Evolutionary conservation across 2,797 vertebrate genomes (phyloP).

Genomic region (Erithacus rubecula): DNA sequence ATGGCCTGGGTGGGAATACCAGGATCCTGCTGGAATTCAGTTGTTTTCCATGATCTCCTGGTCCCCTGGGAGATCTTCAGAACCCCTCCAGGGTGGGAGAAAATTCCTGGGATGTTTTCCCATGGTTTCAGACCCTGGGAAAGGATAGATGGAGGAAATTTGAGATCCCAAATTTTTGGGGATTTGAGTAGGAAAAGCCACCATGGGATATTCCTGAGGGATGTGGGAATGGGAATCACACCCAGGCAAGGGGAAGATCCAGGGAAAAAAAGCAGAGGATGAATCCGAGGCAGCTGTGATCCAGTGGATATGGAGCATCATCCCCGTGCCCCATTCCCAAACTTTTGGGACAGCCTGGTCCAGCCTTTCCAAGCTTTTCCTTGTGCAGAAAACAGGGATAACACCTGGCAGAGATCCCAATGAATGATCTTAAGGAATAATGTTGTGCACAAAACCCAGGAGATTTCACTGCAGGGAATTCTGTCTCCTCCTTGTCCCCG

Average conservation of each 20-base stretch:
- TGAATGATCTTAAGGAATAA: neutral
- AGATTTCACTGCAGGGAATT: neutral
- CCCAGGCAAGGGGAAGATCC: neutral
- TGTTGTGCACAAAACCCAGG: rapidly evolving
- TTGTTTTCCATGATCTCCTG: neutral
- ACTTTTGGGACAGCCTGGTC: too few species aligned
- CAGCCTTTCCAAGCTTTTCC: neutral
- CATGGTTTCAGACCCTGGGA: rapidly evolving
- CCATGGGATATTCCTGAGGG: rapidly evolving
- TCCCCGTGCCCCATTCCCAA: neutral
- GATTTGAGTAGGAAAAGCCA: neutral
- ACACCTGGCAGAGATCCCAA: rapidly evolving
- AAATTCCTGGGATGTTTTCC: neutral
- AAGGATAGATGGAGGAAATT: rapidly evolving
- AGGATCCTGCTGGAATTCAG: neutral
- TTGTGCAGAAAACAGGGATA: neutral
- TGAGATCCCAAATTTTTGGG: neutral
- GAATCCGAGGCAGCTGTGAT: neutral
- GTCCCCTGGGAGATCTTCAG: neutral
- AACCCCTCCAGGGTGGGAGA: too few species aligned
- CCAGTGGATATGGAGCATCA: rapidly evolving
- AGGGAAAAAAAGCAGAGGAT: neutral
- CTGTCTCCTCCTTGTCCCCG: neutral
- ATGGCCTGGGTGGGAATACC: neutral
- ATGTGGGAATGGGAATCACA: neutral